Base-by-base conservation (phyloP, 2,797 vertebrate species). In the Premnoplex brunnescens region DNA sequence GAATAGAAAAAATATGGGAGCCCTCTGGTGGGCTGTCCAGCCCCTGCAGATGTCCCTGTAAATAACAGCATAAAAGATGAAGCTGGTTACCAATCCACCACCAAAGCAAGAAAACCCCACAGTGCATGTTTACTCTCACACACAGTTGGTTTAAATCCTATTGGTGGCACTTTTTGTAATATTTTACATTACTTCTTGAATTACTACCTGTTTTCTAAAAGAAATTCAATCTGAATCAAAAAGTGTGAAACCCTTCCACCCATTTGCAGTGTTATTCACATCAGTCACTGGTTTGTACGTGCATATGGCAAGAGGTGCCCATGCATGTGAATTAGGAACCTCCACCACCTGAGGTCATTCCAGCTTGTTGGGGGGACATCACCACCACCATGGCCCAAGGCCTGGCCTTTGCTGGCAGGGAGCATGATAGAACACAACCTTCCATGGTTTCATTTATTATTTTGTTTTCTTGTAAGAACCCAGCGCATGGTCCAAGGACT, bases 21-120 rank as follows among this genome's bases (percentile, higher is more conserved):
- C 91, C 88, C 91, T 92, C 77, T 94, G 81, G 71, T 91, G 92
- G 90, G 37, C 64, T 92, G 21, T 82, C 12, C 60, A 67, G 16
- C 34, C 10, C 67, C 49, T 92, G 60, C 48, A 76, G 39, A 19
- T 27, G 17, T 64, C 17, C 14, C 6, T 62, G 43, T 36, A 69
- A 78, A 43, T 37, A 22, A 30, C 8, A 41, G 22, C 3, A 8
- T 34, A 11, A 63, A 79, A 75, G 24, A 9, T 27, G 4, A 52
- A 66, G 51, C 3, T 58, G 34, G 21, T 68, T 86, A 72, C 54
- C 17, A 17, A 14, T 56, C 24, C 21, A 12, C 12, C 4, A 1
- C 55, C 23, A 37, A 81, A 84, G 19, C 1, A 0, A 73, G 30
- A 36, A 68, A 24, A 86, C 7, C 1, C 3, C 3, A 8, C 41